These are phyloP conservation scores for Pachyseris speciosa DNA, from an alignment of 64 coral and sea anemone genomes.

Conservation along the genomic window DNA sequence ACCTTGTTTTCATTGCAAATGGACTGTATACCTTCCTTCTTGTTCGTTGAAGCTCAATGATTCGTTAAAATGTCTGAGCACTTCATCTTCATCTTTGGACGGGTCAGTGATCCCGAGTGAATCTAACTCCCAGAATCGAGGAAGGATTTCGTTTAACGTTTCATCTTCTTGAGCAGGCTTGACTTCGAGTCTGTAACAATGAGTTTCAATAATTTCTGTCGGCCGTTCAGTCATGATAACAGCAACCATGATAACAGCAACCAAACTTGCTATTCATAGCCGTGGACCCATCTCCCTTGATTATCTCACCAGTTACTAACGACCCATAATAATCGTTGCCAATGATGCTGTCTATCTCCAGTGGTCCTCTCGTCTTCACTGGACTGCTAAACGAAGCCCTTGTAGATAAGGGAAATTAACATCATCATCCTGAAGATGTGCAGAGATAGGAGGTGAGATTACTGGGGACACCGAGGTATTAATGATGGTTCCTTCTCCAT, in stretches of 20 bases:
- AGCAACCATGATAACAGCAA: conserved; percentile 39
- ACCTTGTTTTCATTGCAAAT: too few species aligned
- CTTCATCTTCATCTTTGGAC: too few species aligned
- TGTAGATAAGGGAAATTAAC: not conserved
- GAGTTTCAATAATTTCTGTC: not conserved
- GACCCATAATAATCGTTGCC: conserved; percentile 64
- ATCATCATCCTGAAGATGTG: not conserved
- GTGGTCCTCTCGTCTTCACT: not conserved
- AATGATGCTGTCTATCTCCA: conserved; percentile 38
- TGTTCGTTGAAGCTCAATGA: too few species aligned
- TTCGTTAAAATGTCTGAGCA: too few species aligned
- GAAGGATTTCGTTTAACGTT: conserved; percentile 28
- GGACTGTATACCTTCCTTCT: too few species aligned
- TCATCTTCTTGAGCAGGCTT: not conserved
- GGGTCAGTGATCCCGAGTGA: not conserved
- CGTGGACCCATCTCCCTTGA: conserved; percentile 48
- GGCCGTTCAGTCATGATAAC: not conserved
- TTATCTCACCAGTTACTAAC: conserved; percentile 51
- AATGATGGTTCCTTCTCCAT: conserved; percentile 5
- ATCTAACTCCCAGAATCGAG: conserved; percentile 50
- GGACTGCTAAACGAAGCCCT: not conserved
- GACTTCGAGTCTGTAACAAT: conserved; percentile 21
- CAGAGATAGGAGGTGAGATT: not conserved
- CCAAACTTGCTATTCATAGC: conserved; percentile 54
- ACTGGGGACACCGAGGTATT: conserved; percentile 15